Percentiles rank a stretch among this genome's conserved stretches.
These are phyloP conservation scores for Brassicogethes aeneus DNA, from an alignment of 2,888 invertebrate species.

Conservation along the genomic window DNA sequence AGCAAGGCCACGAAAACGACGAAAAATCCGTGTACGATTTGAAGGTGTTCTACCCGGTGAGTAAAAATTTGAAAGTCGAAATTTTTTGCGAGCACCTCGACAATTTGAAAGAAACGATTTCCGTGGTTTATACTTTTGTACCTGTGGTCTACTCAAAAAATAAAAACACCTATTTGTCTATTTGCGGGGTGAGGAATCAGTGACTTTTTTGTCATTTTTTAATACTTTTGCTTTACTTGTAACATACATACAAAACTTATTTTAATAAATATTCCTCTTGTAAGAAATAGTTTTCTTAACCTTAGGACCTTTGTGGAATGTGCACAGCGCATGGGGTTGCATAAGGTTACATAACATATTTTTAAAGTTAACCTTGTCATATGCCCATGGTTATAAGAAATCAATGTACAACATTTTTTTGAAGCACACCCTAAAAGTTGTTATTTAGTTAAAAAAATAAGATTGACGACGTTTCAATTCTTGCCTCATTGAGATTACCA, in stretches of 20 bases:
- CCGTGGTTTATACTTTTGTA: constrained; percentile 63
- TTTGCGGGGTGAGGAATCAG: constrained; percentile 72
- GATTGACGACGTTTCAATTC: too few species aligned
- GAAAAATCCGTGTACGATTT: constrained; percentile 58
- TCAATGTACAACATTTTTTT: too few species aligned
- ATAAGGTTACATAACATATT: too few species aligned
- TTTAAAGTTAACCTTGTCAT: background rate
- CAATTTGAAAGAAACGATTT: constrained; percentile 45
- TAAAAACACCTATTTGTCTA: constrained; percentile 72
- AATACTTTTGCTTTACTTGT: background rate
- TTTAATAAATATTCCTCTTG: constrained; percentile 1
- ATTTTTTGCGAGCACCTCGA: constrained; percentile 39
- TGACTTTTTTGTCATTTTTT: constrained; percentile 24
- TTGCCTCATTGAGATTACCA: too few species aligned
- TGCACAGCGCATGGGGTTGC: too few species aligned
- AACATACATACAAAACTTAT: constrained; percentile 1
- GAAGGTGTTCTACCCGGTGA: constrained; percentile 69
- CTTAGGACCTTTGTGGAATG: too few species aligned
- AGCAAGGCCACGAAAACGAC: constrained; percentile 45
- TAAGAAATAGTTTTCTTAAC: background rate
- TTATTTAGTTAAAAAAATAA: too few species aligned
- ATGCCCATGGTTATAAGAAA: too few species aligned
- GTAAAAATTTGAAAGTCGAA: constrained; percentile 43
- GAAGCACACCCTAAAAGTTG: too few species aligned
- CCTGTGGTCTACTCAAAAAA: constrained; percentile 74